These are phyloP conservation scores for Caenorhabditis afra DNA, from an alignment of 2,888 invertebrate genomes.

Conservation along the genomic window DNA sequence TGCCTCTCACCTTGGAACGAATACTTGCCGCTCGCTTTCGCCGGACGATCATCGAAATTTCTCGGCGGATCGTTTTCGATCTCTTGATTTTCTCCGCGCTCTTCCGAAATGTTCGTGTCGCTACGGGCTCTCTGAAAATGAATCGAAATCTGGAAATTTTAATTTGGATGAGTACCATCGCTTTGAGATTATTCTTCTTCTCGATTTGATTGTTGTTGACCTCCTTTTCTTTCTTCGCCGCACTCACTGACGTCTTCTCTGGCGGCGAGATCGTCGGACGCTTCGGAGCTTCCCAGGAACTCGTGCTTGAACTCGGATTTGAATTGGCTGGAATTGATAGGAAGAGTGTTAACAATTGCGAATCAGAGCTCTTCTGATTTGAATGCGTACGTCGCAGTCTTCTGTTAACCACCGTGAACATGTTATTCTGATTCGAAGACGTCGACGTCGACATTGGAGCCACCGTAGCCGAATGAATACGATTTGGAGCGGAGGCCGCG, in stretches of 20 bases:
- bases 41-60: conserved; percentile 54
- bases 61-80: conserved; percentile 45
- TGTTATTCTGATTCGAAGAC: conserved; percentile 35
- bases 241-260: conserved; percentile 10
- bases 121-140: conserved; percentile 48
- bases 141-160: no score
- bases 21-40: conserved; percentile 56
- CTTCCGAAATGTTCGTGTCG: conserved; percentile 51
- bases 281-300: conserved; percentile 64
- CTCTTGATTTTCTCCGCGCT: conserved; percentile 29
- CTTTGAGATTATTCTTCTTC: conserved; percentile 13
- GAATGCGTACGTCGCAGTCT: conserved; percentile 37
- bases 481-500: conserved; percentile 50
- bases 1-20: conserved; percentile 46
- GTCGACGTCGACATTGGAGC: conserved; percentile 28
- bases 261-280: conserved; percentile 31
- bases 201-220: conserved; percentile 53
- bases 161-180: conserved; percentile 21
- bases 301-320: conserved; percentile 63
- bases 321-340: conserved; percentile 28
- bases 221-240: conserved; percentile 36
- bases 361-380: no score
- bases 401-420: conserved; percentile 43
- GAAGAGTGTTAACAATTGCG: background rate
- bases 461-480: conserved; percentile 34